Base-by-base conservation (phyloP, 2,888 invertebrate genomes). In the Pterostichus niger region DNA sequence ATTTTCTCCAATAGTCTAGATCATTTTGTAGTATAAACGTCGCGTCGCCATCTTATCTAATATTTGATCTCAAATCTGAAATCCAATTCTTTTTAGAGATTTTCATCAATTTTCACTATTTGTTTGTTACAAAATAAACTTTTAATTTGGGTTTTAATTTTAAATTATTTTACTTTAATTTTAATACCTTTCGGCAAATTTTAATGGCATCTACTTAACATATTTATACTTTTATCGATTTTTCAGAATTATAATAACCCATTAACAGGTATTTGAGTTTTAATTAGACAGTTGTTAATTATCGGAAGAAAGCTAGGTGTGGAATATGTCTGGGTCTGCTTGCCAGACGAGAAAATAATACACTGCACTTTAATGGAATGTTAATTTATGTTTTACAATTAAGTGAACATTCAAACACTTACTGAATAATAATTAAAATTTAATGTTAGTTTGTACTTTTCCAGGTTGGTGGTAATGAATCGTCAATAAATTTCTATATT, bases 311-410 rank as follows among this genome's bases (percentile, higher is more conserved):
- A 73, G 71, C 24, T 5, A 73, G 71, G 71, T 73, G 46, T 46
- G 64, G n/a, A 49, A 49, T 59, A 11, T 15, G 59, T 59, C 11
- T 59, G 35, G 5, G 24, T 17, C 24, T 44, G 71, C 24, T 31
- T 24, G 71, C 71, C 35, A 73, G 71, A 73, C 71, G 49, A 73
- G 71, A 73, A 73, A 73, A 59, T 44, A 40, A 73, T 31, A 15
- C 17, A 49, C 11, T 46, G 17, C 71, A 15, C 17, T 46, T 11
- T 15, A 68, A 15, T 73, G 71, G 71, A 73, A 73, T 73, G 44
- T 44, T 73, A 73, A 73, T 73, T 73, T 44, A 73, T 46, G 17
- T 13, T 46, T 46, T 73, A 31, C 46, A 73, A 73, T 73, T 46
- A 73, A 73, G 2, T 15, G 17, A 17, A 46, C 24, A 49, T 15